Evolutionary conservation across 2,113 vertebrate genomes (phyloP).

Genomic region (Silurus glanis): DNA sequence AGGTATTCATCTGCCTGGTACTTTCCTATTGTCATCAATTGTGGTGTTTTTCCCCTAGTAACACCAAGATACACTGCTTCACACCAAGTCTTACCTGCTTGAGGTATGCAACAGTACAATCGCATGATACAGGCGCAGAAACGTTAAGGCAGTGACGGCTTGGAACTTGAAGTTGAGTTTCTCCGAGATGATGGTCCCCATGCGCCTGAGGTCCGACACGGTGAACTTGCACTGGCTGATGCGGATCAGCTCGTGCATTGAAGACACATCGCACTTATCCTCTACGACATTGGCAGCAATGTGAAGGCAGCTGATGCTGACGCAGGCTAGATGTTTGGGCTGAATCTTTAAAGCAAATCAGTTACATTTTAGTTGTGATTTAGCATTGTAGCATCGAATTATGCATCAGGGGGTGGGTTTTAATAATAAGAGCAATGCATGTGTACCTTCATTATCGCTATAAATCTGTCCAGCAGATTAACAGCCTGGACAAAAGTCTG

Average conservation of each 20-base stretch:
- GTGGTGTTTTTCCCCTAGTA: neutral
- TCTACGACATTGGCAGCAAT: constrained; percentile 85
- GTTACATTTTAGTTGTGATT: neutral
- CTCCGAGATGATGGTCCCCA: constrained; percentile 94
- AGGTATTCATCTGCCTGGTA: neutral
- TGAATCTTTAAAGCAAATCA: constrained; percentile 77
- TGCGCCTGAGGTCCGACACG: constrained; percentile 88
- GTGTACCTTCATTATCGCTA: constrained; percentile 93
- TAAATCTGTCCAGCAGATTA: constrained; percentile 94
- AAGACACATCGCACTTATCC: constrained; percentile 84
- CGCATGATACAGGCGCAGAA: constrained; percentile 92
- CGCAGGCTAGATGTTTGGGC: constrained; percentile 94
- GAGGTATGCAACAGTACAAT: constrained; percentile 82
- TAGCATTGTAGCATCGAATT: neutral
- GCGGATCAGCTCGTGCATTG: constrained; percentile 89
- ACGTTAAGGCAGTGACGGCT: constrained; percentile 97
- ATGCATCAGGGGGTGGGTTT: neutral
- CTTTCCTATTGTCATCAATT: neutral
- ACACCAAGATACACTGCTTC: neutral
- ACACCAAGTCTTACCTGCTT: constrained; percentile 76
- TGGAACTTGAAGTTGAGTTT: constrained; percentile 93
- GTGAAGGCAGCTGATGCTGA: constrained; percentile 91
- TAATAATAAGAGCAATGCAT: neutral
- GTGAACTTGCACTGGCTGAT: constrained; percentile 96
- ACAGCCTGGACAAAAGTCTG: constrained; percentile 94